These are phyloP conservation scores for Alaudala cheleensis DNA, from an alignment of 2,113 vertebrate genomes.

Conservation along the genomic window DNA sequence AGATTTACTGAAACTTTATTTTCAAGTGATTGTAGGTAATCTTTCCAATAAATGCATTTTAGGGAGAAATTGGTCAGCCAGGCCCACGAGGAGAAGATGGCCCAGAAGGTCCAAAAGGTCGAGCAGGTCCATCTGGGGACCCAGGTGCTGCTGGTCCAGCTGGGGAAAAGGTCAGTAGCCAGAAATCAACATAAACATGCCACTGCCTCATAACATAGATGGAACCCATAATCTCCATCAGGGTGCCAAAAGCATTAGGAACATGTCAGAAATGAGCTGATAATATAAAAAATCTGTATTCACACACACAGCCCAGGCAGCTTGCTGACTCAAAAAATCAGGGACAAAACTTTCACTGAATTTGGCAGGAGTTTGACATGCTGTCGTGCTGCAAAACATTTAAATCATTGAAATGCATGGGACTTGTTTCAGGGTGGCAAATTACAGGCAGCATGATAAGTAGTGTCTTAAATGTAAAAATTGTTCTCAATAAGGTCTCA, in stretches of 20 bases:
- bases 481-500: not conserved
- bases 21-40: not conserved
- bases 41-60: not conserved
- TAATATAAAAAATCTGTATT: not conserved
- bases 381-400: not conserved
- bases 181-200: not conserved
- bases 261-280: not conserved
- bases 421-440: not conserved
- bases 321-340: not conserved
- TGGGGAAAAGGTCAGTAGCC: slow-evolving; percentile 89
- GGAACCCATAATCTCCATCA: not conserved
- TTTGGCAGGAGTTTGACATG: not conserved
- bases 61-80: slow-evolving; percentile 90
- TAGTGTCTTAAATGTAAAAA: not conserved
- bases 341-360: not conserved
- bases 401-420: not conserved
- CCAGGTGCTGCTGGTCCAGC: slow-evolving; percentile 86
- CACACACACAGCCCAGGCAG: not conserved
- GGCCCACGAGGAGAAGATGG: slow-evolving; percentile 94
- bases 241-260: not conserved
- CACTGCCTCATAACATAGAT: not conserved
- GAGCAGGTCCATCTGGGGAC: slow-evolving; percentile 89
- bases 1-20: not conserved
- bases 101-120: slow-evolving; percentile 96
- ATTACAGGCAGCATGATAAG: not conserved